Conservation (phyloP, 2,888 invertebrate genomes). For the Ormyrus labotus region DNA sequence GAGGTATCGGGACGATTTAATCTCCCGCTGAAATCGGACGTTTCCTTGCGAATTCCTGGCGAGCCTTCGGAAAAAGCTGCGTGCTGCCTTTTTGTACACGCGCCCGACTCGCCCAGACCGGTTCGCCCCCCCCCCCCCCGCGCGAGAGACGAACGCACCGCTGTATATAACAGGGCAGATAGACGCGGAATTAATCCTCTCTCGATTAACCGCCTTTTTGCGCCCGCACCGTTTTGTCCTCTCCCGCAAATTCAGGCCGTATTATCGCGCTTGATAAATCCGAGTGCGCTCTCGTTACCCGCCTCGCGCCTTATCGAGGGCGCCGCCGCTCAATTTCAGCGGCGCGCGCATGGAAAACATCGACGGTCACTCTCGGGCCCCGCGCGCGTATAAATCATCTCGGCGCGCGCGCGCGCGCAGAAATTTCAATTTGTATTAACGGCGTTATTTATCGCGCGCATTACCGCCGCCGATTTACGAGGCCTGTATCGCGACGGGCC, state of each 20-base stretch:
- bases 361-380: neutral
- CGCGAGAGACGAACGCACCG: slow-evolving; percentile 1
- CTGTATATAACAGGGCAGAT: slow-evolving; percentile 4
- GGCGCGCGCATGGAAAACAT: neutral
- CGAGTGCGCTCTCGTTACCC: slow-evolving; percentile 9
- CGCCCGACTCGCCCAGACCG: neutral
- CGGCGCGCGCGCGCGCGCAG: neutral
- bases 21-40: slow-evolving; percentile 43
- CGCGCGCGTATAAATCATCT: slow-evolving; percentile 35
- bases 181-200: slow-evolving; percentile 46
- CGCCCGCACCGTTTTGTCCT: too few species aligned
- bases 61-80: slow-evolving; percentile 23
- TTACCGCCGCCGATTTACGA: too few species aligned
- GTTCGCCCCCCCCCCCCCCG: neutral
- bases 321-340: neutral
- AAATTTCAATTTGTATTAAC: slow-evolving; percentile 46
- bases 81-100: neutral
- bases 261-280: slow-evolving; percentile 30
- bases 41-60: slow-evolving; percentile 45
- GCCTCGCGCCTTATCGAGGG: slow-evolving; percentile 51
- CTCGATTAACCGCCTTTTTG: slow-evolving; percentile 25
- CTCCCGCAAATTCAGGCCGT: neutral
- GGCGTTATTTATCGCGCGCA: slow-evolving; percentile 27
- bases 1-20: slow-evolving; percentile 37
- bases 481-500: too few species aligned